Base-by-base conservation (phyloP, 2,113 vertebrate species). In the Pionites leucogaster region DNA sequence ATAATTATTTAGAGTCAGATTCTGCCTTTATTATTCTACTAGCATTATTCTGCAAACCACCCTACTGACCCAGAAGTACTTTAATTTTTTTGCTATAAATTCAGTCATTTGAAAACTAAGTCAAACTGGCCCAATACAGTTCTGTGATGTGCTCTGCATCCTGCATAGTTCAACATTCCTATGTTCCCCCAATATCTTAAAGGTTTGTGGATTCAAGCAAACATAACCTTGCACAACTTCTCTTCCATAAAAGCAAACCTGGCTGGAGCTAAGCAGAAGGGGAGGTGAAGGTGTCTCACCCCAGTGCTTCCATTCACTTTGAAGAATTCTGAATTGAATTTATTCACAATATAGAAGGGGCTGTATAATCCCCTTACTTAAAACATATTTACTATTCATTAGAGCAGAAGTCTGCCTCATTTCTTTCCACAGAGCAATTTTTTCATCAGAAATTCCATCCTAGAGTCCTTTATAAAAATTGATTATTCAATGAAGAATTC, bases 311-410 rank as follows among this genome's bases (percentile, higher is more conserved):
- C 3, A 2, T 14, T 94, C 39, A 90, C 82, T 42, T 67, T 47
- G 71, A 90, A 62, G 41, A 97, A 93, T 50, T 93, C 68, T 83
- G 76, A 93, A 94, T n/a, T 83, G 16, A 91, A 93, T 86, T 60
- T 92, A 94, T 55, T 93, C 60, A 79, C 47, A 91, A 83, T 41
- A 95, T 16, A 91, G 64, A 93, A 80, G 77, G 29, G 28, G 23
- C 27, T 64, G 67, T 49, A 96, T 67, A 97, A 96, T 85, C 74
- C 81, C 82, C 57, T 57, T 91, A 92, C 46, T 96, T 94, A 93
- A 96, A 97, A 92, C n/a, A 39, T 68, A 96, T 75, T 82, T 94
- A 49, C 64, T 89, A 41, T 90, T 95, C 76, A 74, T 95, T 88
- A 96, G 6, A 92, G 86, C 83, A 97, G 47, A 96, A 90, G 71